Evolutionary conservation across 2,113 vertebrate species (phyloP).

Genomic region (Orientallactaga bullata): DNA sequence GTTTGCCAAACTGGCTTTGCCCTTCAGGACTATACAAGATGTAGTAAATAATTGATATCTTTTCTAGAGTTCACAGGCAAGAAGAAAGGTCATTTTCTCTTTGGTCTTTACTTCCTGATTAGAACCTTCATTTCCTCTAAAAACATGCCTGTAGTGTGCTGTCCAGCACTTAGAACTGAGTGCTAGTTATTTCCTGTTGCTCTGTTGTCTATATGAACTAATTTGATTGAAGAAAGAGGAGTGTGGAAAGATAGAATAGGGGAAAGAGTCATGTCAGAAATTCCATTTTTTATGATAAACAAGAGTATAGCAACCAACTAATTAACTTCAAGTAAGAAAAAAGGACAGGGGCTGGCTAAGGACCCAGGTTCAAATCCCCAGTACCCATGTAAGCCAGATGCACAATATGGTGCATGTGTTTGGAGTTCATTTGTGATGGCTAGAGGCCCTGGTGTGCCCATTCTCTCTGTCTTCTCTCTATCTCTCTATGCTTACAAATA

Average conservation of each 20-base stretch:
- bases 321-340: neutral
- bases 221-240: neutral
- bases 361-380: too few relatives aligned
- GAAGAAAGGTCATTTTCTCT: neutral
- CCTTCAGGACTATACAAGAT: neutral
- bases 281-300: conserved; percentile 10
- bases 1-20: conserved; percentile 30
- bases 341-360: too few relatives aligned
- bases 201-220: neutral
- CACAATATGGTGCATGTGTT: too few relatives aligned
- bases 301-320: neutral
- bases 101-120: neutral
- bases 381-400: too few relatives aligned
- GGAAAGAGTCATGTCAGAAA: neutral
- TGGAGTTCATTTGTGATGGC: too few relatives aligned
- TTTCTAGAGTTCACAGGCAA: neutral
- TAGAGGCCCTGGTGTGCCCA: too few relatives aligned
- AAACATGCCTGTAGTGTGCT: neutral
- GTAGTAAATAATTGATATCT: neutral
- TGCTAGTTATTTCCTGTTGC: conserved; percentile 1
- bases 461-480: too few relatives aligned
- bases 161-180: neutral
- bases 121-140: neutral
- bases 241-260: neutral
- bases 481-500: too few relatives aligned